A percentile compares a stretch with the other conserved stretches of the same genome.
These are phyloP conservation scores for Synodontis membranacea DNA, from an alignment of 2,113 vertebrate species.

Conservation along the genomic window DNA sequence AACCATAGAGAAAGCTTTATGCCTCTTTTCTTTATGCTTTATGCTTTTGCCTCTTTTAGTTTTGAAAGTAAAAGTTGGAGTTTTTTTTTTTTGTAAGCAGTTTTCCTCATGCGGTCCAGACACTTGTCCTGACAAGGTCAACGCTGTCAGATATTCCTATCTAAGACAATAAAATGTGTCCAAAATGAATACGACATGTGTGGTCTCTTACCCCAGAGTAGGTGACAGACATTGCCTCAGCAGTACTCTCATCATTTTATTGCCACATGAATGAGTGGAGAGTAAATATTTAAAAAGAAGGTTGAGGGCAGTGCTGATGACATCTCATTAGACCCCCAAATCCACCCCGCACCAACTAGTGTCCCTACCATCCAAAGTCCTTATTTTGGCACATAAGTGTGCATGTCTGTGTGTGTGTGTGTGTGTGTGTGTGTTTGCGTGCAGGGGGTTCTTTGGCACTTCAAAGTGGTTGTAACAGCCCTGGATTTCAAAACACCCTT, in stretches of 20 bases:
- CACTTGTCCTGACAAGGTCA: background rate
- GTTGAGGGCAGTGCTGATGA: conserved; percentile 41
- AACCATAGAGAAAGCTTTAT: background rate
- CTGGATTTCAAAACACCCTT: conserved; percentile 33
- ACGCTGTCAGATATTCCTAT: background rate
- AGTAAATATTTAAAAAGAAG: conserved; percentile 56
- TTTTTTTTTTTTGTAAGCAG: background rate
- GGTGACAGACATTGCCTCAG: conserved; percentile 18
- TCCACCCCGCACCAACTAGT: background rate
- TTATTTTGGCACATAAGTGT: background rate
- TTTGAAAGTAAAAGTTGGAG: background rate
- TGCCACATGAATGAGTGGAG: conserved; percentile 45
- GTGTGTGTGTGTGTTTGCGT: background rate
- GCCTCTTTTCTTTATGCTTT: too few relatives aligned
- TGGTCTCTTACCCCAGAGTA: conserved; percentile 29
- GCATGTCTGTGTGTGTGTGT: background rate
- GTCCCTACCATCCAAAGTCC: conserved; percentile 38
- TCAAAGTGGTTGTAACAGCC: conserved; percentile 45
- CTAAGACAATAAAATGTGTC: background rate
- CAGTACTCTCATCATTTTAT: conserved; percentile 41
- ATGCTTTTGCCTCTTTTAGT: too few relatives aligned
- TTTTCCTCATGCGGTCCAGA: too few relatives aligned
- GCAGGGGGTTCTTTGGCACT: conserved; percentile 6
- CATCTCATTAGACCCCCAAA: conserved; percentile 32
- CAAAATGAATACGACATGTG: conserved; percentile 20